Evolutionary conservation across 2,888 invertebrate species (phyloP).

Genomic region (Euphydryas editha): DNA sequence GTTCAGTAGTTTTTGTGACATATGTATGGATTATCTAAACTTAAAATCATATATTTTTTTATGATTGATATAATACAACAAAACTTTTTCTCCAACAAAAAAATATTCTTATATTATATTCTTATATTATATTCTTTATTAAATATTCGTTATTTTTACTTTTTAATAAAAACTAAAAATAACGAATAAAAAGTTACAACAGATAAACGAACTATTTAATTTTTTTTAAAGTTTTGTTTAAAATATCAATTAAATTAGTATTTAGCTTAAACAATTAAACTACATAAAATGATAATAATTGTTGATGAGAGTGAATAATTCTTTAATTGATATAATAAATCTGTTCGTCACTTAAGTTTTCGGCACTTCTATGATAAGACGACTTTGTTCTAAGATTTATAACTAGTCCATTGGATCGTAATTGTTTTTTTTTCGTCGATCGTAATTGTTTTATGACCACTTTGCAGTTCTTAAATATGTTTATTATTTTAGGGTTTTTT

Average conservation of each 20-base stretch:
- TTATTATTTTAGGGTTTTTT: slow-evolving; percentile 50
- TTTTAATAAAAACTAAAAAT: too few species aligned
- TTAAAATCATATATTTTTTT: too few species aligned
- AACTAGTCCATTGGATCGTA: slow-evolving; percentile 50
- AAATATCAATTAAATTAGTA: background rate
- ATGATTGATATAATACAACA: too few species aligned
- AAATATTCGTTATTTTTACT: too few species aligned
- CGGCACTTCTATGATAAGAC: slow-evolving; percentile 57
- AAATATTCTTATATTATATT: too few species aligned
- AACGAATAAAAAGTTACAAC: too few species aligned
- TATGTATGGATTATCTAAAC: too few species aligned
- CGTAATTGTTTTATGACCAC: slow-evolving; percentile 70
- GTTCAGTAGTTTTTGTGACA: too few species aligned
- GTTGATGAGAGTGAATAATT: slow-evolving; percentile 67
- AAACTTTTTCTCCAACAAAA: background rate
- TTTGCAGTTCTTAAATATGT: slow-evolving; percentile 32
- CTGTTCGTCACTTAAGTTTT: slow-evolving; percentile 60
- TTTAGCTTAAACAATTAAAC: background rate
- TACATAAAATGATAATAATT: slow-evolving; percentile 16
- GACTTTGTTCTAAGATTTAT: slow-evolving; percentile 31
- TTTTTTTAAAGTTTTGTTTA: too few species aligned
- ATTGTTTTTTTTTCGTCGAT: slow-evolving; percentile 67
- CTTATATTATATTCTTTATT: too few species aligned
- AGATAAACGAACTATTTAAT: too few species aligned
- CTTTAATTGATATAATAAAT: slow-evolving; percentile 77